Percentiles rank a stretch among this genome's conserved stretches.
Evolutionary conservation across 2,888 invertebrate genomes (phyloP).

Genomic region (Dastarcus helophoroides): DNA sequence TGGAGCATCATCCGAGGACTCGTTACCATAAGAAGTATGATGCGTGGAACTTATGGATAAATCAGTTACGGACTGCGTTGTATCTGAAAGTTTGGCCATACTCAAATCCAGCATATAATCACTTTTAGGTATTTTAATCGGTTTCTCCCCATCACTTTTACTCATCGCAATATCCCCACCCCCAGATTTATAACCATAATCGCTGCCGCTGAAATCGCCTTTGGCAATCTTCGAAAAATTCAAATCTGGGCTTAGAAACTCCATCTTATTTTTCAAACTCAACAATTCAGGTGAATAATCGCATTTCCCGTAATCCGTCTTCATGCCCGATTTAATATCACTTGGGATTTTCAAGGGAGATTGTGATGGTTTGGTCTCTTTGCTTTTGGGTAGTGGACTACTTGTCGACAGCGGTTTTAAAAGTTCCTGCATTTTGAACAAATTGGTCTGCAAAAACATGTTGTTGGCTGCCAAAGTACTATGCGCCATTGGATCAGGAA

Average conservation of each 20-base stretch:
- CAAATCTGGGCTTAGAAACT: conserved; percentile 34
- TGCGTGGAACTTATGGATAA: too few relatives aligned
- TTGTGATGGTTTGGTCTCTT: conserved; percentile 13
- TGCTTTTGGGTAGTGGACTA: conserved; percentile 38
- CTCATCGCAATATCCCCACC: conserved; percentile 30
- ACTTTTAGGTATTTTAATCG: conserved; percentile 16
- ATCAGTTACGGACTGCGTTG: too few relatives aligned
- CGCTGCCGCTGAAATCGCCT: not conserved
- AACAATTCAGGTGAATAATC: conserved; percentile 40
- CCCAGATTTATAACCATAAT: conserved; percentile 6
- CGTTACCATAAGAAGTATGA: too few relatives aligned
- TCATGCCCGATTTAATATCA: conserved; percentile 32
- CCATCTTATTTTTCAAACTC: conserved; percentile 39
- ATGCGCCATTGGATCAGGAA: conserved; percentile 67
- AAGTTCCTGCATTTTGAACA: conserved; percentile 59
- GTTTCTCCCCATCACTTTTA: conserved; percentile 26
- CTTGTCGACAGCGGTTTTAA: conserved; percentile 49
- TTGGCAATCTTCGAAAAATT: conserved; percentile 29
- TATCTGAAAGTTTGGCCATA: conserved; percentile 28
- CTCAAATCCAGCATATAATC: conserved; percentile 37
- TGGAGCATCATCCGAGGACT: too few relatives aligned
- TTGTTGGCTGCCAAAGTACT: conserved; percentile 65
- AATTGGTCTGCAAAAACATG: conserved; percentile 59
- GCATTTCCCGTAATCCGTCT: conserved; percentile 39
- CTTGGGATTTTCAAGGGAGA: conserved; percentile 22